Conservation (phyloP, 2,888 invertebrate genomes). For the Phengaris alcon region DNA sequence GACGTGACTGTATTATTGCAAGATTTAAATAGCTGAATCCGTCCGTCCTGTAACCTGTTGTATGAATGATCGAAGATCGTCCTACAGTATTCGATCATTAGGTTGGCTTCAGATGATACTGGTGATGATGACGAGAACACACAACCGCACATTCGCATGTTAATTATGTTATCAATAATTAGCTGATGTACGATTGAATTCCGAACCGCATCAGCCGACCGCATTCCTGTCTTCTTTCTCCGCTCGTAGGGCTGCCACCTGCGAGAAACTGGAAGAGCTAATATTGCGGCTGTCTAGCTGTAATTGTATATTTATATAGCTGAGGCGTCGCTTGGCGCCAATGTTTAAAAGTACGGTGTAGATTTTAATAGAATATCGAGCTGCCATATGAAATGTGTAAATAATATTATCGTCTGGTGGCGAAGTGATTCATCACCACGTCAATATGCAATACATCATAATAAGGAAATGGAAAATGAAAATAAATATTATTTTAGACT, state of each 20-base stretch:
- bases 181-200: not conserved
- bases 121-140: not conserved
- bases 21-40: no score
- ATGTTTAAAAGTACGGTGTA: not conserved
- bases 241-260: slow-evolving; percentile 23
- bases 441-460: not conserved
- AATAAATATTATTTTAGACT: not conserved
- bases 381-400: not conserved
- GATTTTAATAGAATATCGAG: not conserved
- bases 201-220: slow-evolving; percentile 33
- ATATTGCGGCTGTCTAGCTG: not conserved
- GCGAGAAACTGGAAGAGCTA: not conserved
- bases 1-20: no score
- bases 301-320: not conserved
- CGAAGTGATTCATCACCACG: no score
- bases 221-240: slow-evolving; percentile 41
- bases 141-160: slow-evolving; percentile 4
- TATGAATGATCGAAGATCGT: no score
- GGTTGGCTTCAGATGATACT: no score
- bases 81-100: no score
- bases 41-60: no score
- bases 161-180: slow-evolving; percentile 19
- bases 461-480: not conserved
- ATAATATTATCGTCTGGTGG: not conserved
- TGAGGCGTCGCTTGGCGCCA: not conserved